Conservation (phyloP, 2,888 invertebrate species). For the Tachina grossa region DNA sequence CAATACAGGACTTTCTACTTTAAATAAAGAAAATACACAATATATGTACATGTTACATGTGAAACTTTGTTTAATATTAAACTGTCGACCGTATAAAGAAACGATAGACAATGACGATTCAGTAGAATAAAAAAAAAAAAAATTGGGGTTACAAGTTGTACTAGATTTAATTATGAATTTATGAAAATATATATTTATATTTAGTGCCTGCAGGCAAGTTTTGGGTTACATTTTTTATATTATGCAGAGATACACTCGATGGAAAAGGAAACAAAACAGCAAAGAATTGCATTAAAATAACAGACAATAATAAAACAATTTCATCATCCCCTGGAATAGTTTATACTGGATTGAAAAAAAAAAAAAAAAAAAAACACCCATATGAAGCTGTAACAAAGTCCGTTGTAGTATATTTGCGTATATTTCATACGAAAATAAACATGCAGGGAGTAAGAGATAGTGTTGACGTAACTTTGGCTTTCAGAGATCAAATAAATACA, state of each 20-base stretch:
- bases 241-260: conserved; percentile 21
- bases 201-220: conserved; percentile 81
- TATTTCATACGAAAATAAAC: conserved; percentile 22
- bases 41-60: neutral
- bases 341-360: conserved; percentile 20
- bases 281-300: conserved; percentile 35
- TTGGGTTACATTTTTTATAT: conserved; percentile 78
- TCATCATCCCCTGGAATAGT: conserved; percentile 67
- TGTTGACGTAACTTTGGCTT: conserved; percentile 78
- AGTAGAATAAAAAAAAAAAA: conserved; percentile 34
- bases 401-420: neutral
- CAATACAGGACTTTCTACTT: neutral
- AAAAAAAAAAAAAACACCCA: conserved; percentile 38
- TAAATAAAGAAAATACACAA: neutral
- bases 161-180: conserved; percentile 82
- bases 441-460: conserved; percentile 22
- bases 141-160: conserved; percentile 60
- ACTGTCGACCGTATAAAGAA: conserved; percentile 25
- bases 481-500: conserved; percentile 78
- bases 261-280: conserved; percentile 30
- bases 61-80: conserved; percentile 52
- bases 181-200: conserved; percentile 79
- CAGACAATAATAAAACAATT: conserved; percentile 47
- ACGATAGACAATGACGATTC: conserved; percentile 23
- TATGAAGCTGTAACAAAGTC: conserved; percentile 57